A percentile compares a stretch with the other conserved stretches of the same genome.
These are phyloP conservation scores for Myotis pilosus DNA, from an alignment of 2,797 vertebrate species.

Conservation along the genomic window DNA sequence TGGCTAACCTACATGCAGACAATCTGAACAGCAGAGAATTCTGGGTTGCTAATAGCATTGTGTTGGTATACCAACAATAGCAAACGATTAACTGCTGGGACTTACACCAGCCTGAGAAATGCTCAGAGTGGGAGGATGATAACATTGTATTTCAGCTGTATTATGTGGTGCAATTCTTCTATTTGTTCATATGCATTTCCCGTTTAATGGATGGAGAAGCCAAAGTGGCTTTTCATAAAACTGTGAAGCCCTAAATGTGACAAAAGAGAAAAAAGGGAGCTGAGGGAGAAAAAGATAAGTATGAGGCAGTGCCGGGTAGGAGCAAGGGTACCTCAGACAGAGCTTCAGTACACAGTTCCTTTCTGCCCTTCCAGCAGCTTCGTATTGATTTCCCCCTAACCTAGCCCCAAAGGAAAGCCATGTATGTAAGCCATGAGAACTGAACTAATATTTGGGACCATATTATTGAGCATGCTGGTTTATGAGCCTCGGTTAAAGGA, in stretches of 20 bases:
- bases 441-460: constrained; percentile 66
- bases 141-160: constrained; percentile 71
- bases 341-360: neutral
- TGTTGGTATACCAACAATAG: constrained; percentile 71
- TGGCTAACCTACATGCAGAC: constrained; percentile 75
- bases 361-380: constrained; percentile 36
- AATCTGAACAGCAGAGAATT: constrained; percentile 75
- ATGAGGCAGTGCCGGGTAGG: neutral
- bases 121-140: constrained; percentile 66
- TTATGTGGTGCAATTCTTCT: constrained; percentile 55
- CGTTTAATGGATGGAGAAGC: constrained; percentile 59
- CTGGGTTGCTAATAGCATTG: constrained; percentile 66
- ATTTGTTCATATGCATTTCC: constrained; percentile 55
- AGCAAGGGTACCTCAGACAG: neutral
- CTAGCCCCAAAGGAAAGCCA: constrained; percentile 46
- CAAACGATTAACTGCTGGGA: constrained; percentile 65
- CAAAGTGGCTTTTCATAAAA: constrained; percentile 65
- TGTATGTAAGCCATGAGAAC: constrained; percentile 30
- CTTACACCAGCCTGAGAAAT: constrained; percentile 61
- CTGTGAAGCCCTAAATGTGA: constrained; percentile 53
- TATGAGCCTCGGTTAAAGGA: constrained; percentile 25
- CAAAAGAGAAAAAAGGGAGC: constrained; percentile 7
- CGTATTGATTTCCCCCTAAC: constrained; percentile 59
- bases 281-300: neutral
- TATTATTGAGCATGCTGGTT: constrained; percentile 38